Evolutionary conservation across 92 coral and sea anemone species (phyloP), one percentile per base, ranked within the genome.

Genomic region (Bergia puertoricense): DNA sequence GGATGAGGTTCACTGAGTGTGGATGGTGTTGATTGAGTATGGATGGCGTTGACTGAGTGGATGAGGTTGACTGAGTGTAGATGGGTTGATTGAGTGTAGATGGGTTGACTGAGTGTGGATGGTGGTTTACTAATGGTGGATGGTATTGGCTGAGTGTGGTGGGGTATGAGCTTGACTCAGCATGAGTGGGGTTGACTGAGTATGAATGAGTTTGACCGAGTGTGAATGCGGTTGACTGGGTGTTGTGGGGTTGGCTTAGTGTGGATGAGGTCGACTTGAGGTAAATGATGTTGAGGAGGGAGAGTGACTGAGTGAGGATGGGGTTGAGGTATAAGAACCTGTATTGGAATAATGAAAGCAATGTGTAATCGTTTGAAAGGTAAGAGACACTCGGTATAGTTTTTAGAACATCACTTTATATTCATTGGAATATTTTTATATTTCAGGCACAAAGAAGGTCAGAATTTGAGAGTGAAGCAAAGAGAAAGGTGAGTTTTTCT

Each of bases 401-500:
- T 62, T 62, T 13, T 20, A 62, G 30, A 62, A 22, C 30, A 62
- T 1, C 4, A 62, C 6, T 15, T 42, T 77, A 2, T 8, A 15
- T 30, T 1, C 13, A 18, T 11, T 57, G 38, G 45, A 62, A 45
- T 22, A 10, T 48, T 88, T 56, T 46, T 45, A 7, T 30, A 67
- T 43, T 54, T 40, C 90, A 97, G 99, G 96, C 93, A 3, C 99
- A 95, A 91, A 89, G 99, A 81, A 93, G 94, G 81, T 88, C 94
- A 41, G 99, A 97, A 85, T 93, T 95, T 88, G 99, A 97, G 77
- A 76, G 93, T 77, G 99, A 97, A 77, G 95, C 96, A n/a, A 97
- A 91, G 89, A 94, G 95, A 91, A 97, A 95, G 94, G 99, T 97
- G 81, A 73, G 90, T 57, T 15, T 6, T 18, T 79, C 48, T 7